Evolutionary conservation across 2,888 invertebrate genomes (phyloP).

Genomic region (Cephus sareptanus): DNA sequence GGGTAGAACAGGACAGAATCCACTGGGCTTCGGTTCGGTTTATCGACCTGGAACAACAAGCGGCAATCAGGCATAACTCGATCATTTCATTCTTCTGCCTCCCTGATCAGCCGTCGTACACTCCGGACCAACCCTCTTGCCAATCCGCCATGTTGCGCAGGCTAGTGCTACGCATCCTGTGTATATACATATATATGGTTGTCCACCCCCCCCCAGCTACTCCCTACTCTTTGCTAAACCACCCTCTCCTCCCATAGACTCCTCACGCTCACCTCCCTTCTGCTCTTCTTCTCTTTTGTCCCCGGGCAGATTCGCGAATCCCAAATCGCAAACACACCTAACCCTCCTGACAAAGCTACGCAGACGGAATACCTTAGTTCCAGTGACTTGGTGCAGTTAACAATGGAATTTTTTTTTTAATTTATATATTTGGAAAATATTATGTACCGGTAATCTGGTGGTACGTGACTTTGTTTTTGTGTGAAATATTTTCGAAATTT

Average conservation of each 20-base stretch:
- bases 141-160: slow-evolving; percentile 24
- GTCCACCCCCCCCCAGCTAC: neutral
- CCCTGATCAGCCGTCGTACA: slow-evolving; percentile 42
- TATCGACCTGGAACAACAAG: slow-evolving; percentile 62
- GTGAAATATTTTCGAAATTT: no score
- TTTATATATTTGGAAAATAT: no score
- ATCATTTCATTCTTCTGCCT: slow-evolving; percentile 60
- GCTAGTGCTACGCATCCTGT: neutral
- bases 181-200: neutral
- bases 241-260: neutral
- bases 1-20: slow-evolving; percentile 43
- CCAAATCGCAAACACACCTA: slow-evolving; percentile 40
- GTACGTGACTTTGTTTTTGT: no score
- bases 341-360: neutral
- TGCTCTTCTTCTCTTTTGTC: slow-evolving; percentile 14
- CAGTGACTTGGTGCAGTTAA: no score
- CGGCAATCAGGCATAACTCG: slow-evolving; percentile 62
- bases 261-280: slow-evolving; percentile 10
- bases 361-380: slow-evolving; percentile 1
- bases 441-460: no score
- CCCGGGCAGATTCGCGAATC: slow-evolving; percentile 40
- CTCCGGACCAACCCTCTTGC: neutral
- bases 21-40: slow-evolving; percentile 51
- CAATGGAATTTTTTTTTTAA: no score
- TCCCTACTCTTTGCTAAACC: neutral